Evolutionary conservation across 2,888 invertebrate species (phyloP).

Genomic region (Diarsia dahlii): DNA sequence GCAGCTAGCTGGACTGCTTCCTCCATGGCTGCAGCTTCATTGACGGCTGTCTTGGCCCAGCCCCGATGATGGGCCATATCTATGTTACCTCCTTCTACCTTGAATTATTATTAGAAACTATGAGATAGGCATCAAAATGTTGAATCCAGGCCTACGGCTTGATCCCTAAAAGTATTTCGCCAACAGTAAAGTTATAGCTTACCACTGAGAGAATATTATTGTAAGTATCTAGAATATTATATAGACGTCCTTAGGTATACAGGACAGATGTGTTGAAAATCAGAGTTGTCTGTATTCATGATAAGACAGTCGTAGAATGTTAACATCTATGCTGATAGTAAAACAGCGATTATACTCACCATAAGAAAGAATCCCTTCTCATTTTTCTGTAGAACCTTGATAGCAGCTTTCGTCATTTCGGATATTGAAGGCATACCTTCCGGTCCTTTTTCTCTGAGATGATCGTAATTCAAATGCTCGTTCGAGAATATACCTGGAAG

Average conservation of each 20-base stretch:
- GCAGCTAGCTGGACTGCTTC: constrained; percentile 93
- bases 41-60: constrained; percentile 93
- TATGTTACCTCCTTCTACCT: constrained; percentile 96
- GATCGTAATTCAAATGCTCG: constrained; percentile 94
- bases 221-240: not conserved
- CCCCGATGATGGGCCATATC: constrained; percentile 97
- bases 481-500: constrained; percentile 94
- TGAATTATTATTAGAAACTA: constrained; percentile 36
- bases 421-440: constrained; percentile 94
- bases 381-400: constrained; percentile 93
- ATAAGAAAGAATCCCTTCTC: constrained; percentile 94
- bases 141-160: not conserved
- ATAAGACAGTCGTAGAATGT: not conserved
- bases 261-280: not conserved
- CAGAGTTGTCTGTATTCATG: not conserved
- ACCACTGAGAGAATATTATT: not conserved
- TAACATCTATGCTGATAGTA: not conserved
- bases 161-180: not conserved
- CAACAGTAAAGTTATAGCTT: not conserved
- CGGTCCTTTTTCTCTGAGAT: constrained; percentile 92
- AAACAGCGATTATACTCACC: constrained; percentile 83
- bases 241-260: too few species aligned
- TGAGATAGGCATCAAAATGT: not conserved
- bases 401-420: constrained; percentile 95
- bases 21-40: constrained; percentile 95